Evolutionary conservation across 2,113 vertebrate species (phyloP).

Genomic region (Butastur rufipennis): DNA sequence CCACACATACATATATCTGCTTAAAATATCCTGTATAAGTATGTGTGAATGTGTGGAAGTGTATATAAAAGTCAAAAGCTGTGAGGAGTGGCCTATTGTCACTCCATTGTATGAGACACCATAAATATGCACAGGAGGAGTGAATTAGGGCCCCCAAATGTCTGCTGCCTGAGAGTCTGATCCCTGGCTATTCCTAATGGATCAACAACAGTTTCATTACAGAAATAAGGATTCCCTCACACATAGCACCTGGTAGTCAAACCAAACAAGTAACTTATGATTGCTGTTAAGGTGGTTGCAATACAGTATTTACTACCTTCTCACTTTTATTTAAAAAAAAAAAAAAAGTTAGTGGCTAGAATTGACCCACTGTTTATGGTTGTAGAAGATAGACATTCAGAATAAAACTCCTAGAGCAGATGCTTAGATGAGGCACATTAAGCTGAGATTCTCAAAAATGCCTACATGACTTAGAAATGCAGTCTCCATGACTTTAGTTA

Average conservation of each 20-base stretch:
- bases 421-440: background rate
- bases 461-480: background rate
- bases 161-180: background rate
- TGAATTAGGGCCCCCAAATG: background rate
- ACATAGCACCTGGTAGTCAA: background rate
- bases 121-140: background rate
- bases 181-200: background rate
- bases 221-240: background rate
- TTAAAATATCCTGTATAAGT: background rate
- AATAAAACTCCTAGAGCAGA: background rate
- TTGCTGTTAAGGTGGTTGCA: rapidly evolving
- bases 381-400: background rate
- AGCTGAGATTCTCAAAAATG: background rate
- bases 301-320: background rate
- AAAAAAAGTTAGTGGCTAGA: background rate
- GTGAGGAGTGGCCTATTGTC: background rate
- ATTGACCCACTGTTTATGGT: background rate
- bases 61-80: background rate
- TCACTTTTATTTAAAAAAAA: background rate
- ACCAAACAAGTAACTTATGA: background rate
- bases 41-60: background rate
- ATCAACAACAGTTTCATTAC: background rate
- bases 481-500: background rate
- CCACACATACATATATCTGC: background rate
- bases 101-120: background rate